These are phyloP conservation scores for Galeopterus variegatus DNA, from an alignment of 2,113 vertebrate genomes.

Conservation along the genomic window DNA sequence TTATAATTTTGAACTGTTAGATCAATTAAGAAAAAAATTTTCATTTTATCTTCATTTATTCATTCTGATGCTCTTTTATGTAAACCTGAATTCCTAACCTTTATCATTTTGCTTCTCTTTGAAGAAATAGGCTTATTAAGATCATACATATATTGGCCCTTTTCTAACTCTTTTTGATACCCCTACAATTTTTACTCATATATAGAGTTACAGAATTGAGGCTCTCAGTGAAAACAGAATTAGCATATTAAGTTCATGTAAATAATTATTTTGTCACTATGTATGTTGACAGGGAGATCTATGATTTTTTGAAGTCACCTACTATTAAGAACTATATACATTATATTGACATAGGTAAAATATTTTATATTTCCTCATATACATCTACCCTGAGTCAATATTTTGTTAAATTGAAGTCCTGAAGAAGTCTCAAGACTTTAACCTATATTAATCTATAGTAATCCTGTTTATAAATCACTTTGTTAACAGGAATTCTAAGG, in stretches of 20 bases:
- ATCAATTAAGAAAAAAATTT: too few species aligned
- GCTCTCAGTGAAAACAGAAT: not conserved
- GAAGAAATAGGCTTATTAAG: not conserved
- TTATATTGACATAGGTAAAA: not conserved
- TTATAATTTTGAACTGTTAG: too few species aligned
- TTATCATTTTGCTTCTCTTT: not conserved
- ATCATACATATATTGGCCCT: not conserved
- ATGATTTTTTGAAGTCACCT: not conserved
- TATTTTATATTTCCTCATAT: not conserved
- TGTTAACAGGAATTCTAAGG: constrained; percentile 6
- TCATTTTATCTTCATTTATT: too few species aligned
- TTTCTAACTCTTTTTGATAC: not conserved
- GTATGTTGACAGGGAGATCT: not conserved
- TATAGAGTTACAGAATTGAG: not conserved
- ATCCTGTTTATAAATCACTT: constrained; percentile 27
- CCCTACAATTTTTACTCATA: not conserved
- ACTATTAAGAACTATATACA: not conserved
- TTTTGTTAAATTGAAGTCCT: not conserved
- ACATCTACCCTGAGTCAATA: not conserved
- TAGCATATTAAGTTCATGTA: not conserved
- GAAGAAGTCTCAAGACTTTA: constrained; percentile 14
- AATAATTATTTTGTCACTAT: not conserved
- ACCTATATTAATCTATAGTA: constrained; percentile 73
- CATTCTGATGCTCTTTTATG: too few species aligned
- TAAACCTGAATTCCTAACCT: not conserved